Evolutionary conservation across 1,140 invertebrate genomes (phyloP).

Genomic region (Lepidostoma basale): DNA sequence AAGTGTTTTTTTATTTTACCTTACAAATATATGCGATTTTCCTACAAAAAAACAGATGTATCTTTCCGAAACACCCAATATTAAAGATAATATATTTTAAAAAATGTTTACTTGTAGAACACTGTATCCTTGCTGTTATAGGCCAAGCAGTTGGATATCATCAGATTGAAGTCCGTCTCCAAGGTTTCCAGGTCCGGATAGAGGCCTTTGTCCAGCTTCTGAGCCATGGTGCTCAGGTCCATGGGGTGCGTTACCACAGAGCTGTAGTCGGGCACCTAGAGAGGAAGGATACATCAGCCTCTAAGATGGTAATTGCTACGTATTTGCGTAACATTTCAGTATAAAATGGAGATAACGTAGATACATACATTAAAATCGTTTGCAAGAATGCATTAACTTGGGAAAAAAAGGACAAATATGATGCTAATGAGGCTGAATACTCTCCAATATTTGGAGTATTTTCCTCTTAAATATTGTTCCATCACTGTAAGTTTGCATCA

Average conservation of each 20-base stretch:
- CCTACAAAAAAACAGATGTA: no score
- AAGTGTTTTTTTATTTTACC: no score
- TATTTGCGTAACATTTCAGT: not conserved
- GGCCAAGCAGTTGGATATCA: slow-evolving; percentile 92
- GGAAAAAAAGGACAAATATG: no score
- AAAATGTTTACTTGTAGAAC: slow-evolving; percentile 68
- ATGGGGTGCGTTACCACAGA: slow-evolving; percentile 93
- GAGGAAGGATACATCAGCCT: slow-evolving; percentile 54
- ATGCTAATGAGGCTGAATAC: no score
- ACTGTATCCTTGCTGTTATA: slow-evolving; percentile 96
- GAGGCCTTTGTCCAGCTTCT: slow-evolving; percentile 76
- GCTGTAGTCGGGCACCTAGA: slow-evolving; percentile 86
- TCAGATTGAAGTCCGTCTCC: slow-evolving; percentile 89
- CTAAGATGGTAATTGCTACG: no score
- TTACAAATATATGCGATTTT: no score
- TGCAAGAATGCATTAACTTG: no score
- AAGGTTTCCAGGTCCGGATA: slow-evolving; percentile 83
- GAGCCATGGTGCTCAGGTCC: slow-evolving; percentile 92
- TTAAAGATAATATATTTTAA: not conserved
- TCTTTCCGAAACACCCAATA: not conserved
- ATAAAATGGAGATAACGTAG: no score
- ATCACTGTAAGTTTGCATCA: no score
- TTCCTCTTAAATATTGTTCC: no score
- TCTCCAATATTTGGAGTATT: no score
- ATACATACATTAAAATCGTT: no score